Evolutionary conservation across 2,888 invertebrate genomes (phyloP).

Genomic region (Eupithecia subumbrata): DNA sequence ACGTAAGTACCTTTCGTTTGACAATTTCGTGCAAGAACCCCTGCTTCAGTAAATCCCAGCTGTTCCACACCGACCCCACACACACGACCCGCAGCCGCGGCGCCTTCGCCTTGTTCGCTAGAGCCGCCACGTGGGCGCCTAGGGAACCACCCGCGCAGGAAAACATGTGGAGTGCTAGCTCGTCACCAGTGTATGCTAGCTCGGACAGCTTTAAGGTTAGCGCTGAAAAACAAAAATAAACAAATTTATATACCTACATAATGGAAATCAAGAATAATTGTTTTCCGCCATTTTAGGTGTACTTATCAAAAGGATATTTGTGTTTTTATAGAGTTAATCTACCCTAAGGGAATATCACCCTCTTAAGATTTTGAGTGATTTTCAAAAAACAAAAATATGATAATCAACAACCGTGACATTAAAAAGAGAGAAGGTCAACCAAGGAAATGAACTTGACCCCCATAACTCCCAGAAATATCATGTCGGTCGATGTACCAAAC

Average conservation of each 20-base stretch:
- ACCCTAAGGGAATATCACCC: too few relatives aligned
- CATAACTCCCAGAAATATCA: not conserved
- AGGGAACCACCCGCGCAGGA: conserved; percentile 89
- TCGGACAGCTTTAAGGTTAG: conserved; percentile 89
- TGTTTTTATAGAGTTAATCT: too few relatives aligned
- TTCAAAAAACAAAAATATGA: too few relatives aligned
- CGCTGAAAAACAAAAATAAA: conserved; percentile 64
- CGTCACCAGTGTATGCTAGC: conserved; percentile 88
- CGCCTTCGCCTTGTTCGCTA: conserved; percentile 86
- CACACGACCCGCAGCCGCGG: conserved; percentile 90
- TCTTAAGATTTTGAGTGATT: too few relatives aligned
- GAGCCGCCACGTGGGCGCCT: conserved; percentile 86
- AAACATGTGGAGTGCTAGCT: conserved; percentile 86
- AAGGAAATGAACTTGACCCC: not conserved
- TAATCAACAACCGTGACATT: too few relatives aligned
- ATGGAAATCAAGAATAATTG: not conserved
- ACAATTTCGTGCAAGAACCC: conserved; percentile 86
- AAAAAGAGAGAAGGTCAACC: not conserved
- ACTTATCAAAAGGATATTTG: too few relatives aligned
- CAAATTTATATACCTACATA: not conserved
- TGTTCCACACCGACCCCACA: conserved; percentile 97
- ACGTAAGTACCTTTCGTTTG: conserved; percentile 52
- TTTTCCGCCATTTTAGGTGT: not conserved
- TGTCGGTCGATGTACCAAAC: not conserved
- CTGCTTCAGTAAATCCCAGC: conserved; percentile 91